Conservation (phyloP, 2,113 vertebrate species). For the Mohoua ochrocephala region DNA sequence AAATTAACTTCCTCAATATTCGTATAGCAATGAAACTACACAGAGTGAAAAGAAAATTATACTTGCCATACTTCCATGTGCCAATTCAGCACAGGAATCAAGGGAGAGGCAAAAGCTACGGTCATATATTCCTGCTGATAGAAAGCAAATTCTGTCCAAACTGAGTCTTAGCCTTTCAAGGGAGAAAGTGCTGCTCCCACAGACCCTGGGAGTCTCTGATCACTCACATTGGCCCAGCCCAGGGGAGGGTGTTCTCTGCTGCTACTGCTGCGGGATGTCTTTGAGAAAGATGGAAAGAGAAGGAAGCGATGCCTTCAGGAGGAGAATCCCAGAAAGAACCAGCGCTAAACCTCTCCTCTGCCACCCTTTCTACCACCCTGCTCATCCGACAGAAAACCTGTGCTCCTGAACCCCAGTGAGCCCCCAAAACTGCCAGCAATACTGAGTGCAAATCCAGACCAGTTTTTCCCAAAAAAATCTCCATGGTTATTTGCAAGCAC, state of each 20-base stretch:
- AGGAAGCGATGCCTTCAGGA: not conserved
- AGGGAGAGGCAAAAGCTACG: not conserved
- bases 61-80: not conserved
- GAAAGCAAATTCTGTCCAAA: not conserved
- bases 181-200: not conserved
- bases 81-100: not conserved
- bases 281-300: not conserved
- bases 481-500: not conserved
- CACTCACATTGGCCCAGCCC: not conserved
- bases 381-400: not conserved
- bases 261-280: not conserved
- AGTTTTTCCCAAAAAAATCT: too few species aligned
- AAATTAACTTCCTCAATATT: not conserved
- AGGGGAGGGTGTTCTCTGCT: not conserved
- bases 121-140: accelerated
- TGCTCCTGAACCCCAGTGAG: not conserved
- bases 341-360: not conserved
- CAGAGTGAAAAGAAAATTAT: not conserved
- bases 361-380: not conserved
- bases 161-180: accelerated
- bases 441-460: not conserved
- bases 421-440: accelerated
- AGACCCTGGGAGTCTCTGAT: too few species aligned
- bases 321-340: not conserved
- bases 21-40: not conserved